A percentile compares a stretch with the other conserved stretches of the same genome.
These are phyloP conservation scores for Oscheius myriophilus DNA, from an alignment of 2,888 invertebrate species.

Conservation along the genomic window DNA sequence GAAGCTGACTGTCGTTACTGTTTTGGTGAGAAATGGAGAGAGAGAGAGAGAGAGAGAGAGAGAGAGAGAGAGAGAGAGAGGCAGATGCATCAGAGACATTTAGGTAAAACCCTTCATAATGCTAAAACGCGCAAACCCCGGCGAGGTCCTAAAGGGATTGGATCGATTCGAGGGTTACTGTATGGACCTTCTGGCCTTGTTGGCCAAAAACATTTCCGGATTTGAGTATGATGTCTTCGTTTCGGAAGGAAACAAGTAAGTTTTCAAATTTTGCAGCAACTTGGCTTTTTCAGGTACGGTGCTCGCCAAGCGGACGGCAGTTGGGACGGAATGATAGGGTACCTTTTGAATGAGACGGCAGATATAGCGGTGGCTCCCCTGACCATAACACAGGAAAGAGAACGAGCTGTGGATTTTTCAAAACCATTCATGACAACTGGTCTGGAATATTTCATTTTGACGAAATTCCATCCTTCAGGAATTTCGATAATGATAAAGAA, in stretches of 20 bases:
- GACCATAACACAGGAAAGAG: constrained; percentile 88
- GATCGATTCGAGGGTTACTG: constrained; percentile 72
- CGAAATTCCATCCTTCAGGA: constrained; percentile 17
- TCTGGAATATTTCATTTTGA: too few species aligned
- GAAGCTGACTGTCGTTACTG: constrained; percentile 59
- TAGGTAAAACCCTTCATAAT: constrained; percentile 90
- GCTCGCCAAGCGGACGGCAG: constrained; percentile 54
- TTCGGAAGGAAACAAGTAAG: constrained; percentile 68
- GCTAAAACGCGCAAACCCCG: constrained; percentile 77
- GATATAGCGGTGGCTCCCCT: constrained; percentile 94
- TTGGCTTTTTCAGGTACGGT: constrained; percentile 36
- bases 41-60: not conserved
- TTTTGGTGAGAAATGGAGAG: constrained; percentile 40
- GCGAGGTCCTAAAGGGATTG: constrained; percentile 62
- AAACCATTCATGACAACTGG: constrained; percentile 97
- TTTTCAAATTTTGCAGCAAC: not conserved
- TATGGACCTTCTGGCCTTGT: constrained; percentile 71
- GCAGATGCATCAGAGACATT: not conserved
- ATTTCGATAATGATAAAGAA: constrained; percentile 94
- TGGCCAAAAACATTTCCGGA: constrained; percentile 67
- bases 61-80: too few species aligned
- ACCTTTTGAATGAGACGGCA: constrained; percentile 76
- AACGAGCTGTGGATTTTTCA: constrained; percentile 93
- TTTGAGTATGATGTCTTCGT: constrained; percentile 69
- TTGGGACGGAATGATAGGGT: constrained; percentile 71